These are phyloP conservation scores for Lottia gigantea DNA, from an alignment of 2,888 invertebrate genomes.

Conservation along the genomic window DNA sequence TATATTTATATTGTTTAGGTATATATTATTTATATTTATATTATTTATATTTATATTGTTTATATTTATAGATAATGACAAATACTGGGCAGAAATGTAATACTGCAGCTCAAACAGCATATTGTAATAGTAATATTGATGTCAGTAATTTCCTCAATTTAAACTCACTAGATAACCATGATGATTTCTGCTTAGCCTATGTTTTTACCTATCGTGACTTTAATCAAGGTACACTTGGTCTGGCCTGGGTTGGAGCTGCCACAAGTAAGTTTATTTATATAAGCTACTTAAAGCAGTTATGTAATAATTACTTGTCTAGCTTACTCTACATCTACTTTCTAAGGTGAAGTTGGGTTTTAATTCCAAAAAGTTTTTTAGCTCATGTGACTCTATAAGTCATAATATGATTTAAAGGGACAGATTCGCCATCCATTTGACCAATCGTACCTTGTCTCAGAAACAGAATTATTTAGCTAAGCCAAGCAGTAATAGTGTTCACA, in stretches of 20 bases:
- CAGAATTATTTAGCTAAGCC: no score
- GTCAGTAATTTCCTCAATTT: constrained; percentile 98
- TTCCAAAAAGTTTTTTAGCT: no score
- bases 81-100: constrained; percentile 36
- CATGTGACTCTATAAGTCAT: no score
- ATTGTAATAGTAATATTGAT: constrained; percentile 96
- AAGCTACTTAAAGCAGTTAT: no score
- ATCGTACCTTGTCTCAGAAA: no score
- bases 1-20: no score
- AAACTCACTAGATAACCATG: constrained; percentile 96
- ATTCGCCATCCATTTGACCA: no score
- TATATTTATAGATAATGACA: constrained; percentile 41
- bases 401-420: no score
- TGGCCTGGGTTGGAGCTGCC: constrained; percentile 97
- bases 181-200: constrained; percentile 99
- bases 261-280: constrained; percentile 45
- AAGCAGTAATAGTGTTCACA: no score
- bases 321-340: no score
- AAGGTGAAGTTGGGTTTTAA: no score
- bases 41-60: not conserved
- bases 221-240: constrained; percentile 95
- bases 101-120: constrained; percentile 66
- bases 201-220: constrained; percentile 99
- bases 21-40: not conserved
- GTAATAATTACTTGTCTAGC: no score